A percentile compares a stretch with the other conserved stretches of the same genome.
These are phyloP conservation scores for Podargus strigoides DNA, from an alignment of 2,797 vertebrate species.

Conservation along the genomic window DNA sequence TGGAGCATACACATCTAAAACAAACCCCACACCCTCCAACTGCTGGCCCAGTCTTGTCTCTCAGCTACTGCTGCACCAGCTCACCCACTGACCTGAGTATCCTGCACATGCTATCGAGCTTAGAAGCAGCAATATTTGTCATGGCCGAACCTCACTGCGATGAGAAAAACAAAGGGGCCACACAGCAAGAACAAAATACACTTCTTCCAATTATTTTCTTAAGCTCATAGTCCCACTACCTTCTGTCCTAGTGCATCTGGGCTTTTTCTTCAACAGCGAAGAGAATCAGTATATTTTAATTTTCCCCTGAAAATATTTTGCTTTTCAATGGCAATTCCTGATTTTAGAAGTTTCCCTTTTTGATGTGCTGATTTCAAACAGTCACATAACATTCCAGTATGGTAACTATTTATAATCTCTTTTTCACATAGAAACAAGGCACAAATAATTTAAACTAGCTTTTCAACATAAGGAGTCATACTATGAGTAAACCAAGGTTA, in stretches of 20 bases:
- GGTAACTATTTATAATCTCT: background rate
- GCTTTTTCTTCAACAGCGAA: background rate
- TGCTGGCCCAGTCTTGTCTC: background rate
- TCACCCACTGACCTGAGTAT: background rate
- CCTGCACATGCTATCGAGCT: rapidly evolving
- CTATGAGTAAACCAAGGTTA: background rate
- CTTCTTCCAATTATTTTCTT: background rate
- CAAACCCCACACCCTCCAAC: background rate
- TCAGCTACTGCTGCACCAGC: background rate
- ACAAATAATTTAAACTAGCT: background rate
- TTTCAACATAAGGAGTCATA: background rate
- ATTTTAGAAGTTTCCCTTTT: background rate
- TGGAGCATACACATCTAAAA: background rate
- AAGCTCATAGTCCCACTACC: background rate
- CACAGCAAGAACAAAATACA: background rate
- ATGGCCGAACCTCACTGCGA: background rate
- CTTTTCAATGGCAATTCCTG: background rate
- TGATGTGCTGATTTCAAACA: background rate
- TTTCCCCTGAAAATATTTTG: background rate
- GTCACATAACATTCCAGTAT: background rate
- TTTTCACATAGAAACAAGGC: background rate
- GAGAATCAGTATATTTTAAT: background rate
- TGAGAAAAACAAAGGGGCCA: background rate
- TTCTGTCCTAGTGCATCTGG: no score
- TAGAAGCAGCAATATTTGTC: background rate